A percentile compares a stretch with the other conserved stretches of the same genome.
These are phyloP conservation scores for Lepus timidus DNA, from an alignment of 2,113 vertebrate genomes.

Conservation along the genomic window DNA sequence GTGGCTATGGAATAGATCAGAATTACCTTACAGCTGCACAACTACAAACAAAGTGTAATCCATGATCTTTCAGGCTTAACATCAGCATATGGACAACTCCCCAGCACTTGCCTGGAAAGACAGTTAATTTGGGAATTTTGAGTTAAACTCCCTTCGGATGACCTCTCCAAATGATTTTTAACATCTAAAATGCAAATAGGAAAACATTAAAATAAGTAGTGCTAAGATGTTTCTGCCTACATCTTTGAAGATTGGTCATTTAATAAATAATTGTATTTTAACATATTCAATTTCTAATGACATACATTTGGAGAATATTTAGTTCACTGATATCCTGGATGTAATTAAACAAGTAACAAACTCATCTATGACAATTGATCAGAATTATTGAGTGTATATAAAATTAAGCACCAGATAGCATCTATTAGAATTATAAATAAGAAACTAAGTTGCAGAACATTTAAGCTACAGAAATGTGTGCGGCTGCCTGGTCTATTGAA, in stretches of 20 bases:
- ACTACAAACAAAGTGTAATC: conserved; percentile 84
- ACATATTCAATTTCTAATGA: conserved; percentile 82
- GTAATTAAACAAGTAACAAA: conserved; percentile 81
- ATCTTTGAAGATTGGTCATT: conserved; percentile 66
- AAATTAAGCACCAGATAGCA: conserved; percentile 62
- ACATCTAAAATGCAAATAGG: conserved; percentile 58
- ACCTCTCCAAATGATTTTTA: conserved; percentile 82
- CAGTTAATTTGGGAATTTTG: conserved; percentile 82
- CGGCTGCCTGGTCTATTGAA: not conserved
- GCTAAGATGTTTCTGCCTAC: conserved; percentile 77
- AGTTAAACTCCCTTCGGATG: conserved; percentile 72
- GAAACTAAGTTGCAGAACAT: conserved; percentile 14
- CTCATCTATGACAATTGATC: conserved; percentile 59
- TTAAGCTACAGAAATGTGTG: not conserved
- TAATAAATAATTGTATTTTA: conserved; percentile 80
- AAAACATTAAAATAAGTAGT: conserved; percentile 54
- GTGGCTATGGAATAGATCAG: conserved; percentile 77
- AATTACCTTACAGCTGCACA: conserved; percentile 77
- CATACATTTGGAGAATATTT: conserved; percentile 74
- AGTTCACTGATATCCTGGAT: conserved; percentile 50
- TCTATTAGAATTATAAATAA: conserved; percentile 40
- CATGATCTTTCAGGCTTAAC: conserved; percentile 87
- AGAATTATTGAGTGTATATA: conserved; percentile 70
- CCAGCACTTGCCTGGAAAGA: conserved; percentile 68
- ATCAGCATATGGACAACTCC: conserved; percentile 84